Percentiles rank a stretch among this genome's conserved stretches.
Conservation (phyloP, 2,113 vertebrate genomes). For the Oncorhynchus masou region DNA sequence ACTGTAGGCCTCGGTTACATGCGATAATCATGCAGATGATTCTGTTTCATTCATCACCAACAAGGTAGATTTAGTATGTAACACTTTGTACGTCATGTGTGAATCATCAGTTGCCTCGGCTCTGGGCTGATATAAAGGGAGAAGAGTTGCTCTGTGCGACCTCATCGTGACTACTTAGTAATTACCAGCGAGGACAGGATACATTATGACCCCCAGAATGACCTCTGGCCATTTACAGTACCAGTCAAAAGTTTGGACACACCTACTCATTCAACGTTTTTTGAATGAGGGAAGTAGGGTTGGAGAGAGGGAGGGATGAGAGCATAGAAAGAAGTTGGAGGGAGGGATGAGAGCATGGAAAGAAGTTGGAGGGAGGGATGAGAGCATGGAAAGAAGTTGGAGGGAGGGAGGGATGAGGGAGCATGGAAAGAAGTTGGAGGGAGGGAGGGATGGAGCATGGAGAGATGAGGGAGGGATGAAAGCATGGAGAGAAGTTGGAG, state of each 20-base stretch:
- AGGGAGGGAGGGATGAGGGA: background rate
- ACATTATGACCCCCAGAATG: slow-evolving; percentile 7
- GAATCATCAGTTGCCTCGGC: too few relatives aligned
- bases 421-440: background rate
- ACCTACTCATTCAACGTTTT: too few relatives aligned
- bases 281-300: background rate
- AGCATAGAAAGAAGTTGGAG: background rate
- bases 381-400: too few relatives aligned
- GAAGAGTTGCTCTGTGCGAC: background rate
- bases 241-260: too few relatives aligned
- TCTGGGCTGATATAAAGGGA: background rate
- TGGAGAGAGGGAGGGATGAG: background rate
- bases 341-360: background rate
- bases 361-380: slow-evolving; percentile 1
- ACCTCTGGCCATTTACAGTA: slow-evolving; percentile 7
- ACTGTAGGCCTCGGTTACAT: too few relatives aligned
- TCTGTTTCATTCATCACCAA: slow-evolving; percentile 36
- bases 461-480: slow-evolving; percentile 17
- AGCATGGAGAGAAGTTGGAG: background rate
- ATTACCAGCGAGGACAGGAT: background rate
- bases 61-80: slow-evolving; percentile 18
- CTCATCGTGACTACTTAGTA: slow-evolving; percentile 23
- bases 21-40: too few relatives aligned
- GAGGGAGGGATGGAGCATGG: slow-evolving; percentile 4
- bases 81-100: background rate